Evolutionary conservation across 2,113 vertebrate genomes (phyloP), one percentile per base, ranked within the genome.

Genomic region (Entelurus aequoreus): DNA sequence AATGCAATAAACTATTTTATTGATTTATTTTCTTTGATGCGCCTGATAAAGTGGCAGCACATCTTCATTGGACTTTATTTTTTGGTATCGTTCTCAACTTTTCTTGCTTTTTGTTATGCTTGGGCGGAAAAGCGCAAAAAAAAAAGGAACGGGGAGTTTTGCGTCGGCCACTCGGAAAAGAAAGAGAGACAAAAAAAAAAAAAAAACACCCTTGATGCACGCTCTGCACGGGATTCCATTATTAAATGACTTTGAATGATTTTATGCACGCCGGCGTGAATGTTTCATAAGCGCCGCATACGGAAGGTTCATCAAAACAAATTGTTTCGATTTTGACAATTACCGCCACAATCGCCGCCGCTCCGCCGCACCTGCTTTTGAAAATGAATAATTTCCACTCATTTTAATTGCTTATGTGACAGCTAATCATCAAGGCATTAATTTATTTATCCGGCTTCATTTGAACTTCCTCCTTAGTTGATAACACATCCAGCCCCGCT

Each of bases 381-480:
- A 84, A 57, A 86, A 86, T 86, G 80, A 86, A 87, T 88, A 85
- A 87, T 85, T 86, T 86, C 79, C 80, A 87, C 76, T 84, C 81
- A 87, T 89, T 90, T 87, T 89, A 87, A 90, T 89, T 89, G 87
- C 87, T 86, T 88, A 89, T 90, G 86, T 88, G 86, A 87, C 83
- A 86, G 86, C 87, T 89, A 89, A 89, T 90, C 86, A 87, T 86
- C 84, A 87, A 84, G 84, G 82, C 87, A 87, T 88, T 87, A 80
- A 88, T 88, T 88, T 86, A 88, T 90, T 90, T 90, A 89, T 89
- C 81, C 80, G 73, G 83, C 79, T 84, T 81, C 86, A 86, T 90
- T 87, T 89, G 87, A 89, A 87, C 86, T 89, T 89, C 86, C 86
- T 89, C 87, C 86, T 87, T 81, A 74, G 82, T 57, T 85, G 87